Percentiles rank a stretch among this genome's conserved stretches.
Conservation (phyloP, 2,113 vertebrate species). For the Phainopepla nitens region DNA sequence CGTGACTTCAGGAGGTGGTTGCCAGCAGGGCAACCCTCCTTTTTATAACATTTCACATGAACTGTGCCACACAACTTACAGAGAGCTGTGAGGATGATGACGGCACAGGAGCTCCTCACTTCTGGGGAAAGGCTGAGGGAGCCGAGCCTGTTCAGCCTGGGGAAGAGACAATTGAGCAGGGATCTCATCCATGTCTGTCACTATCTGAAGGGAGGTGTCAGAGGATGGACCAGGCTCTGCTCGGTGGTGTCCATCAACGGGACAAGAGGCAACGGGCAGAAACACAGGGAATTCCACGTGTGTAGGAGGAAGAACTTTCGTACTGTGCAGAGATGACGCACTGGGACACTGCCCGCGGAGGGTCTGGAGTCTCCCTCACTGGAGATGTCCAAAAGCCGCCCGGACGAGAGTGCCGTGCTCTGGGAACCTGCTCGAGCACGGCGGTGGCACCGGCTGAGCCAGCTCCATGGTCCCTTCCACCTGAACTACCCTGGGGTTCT, state of each 20-base stretch:
- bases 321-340: neutral
- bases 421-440: neutral
- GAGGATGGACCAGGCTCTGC: neutral
- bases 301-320: neutral
- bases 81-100: accelerated
- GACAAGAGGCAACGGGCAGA: neutral
- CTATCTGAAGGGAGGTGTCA: neutral
- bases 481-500: neutral
- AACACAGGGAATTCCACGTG: neutral
- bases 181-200: neutral
- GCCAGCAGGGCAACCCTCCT: neutral
- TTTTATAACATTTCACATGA: neutral
- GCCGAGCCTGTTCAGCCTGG: neutral
- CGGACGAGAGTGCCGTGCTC: neutral
- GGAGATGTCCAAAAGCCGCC: neutral
- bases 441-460: no score
- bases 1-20: accelerated
- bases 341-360: neutral
- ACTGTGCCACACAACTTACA: accelerated
- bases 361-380: accelerated
- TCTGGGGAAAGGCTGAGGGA: neutral
- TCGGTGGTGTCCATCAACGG: neutral
- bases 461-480: neutral
- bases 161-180: neutral
- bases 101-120: neutral